Evolutionary conservation across 1,140 invertebrate genomes (phyloP).

Genomic region (Paraescarpia echinospica): DNA sequence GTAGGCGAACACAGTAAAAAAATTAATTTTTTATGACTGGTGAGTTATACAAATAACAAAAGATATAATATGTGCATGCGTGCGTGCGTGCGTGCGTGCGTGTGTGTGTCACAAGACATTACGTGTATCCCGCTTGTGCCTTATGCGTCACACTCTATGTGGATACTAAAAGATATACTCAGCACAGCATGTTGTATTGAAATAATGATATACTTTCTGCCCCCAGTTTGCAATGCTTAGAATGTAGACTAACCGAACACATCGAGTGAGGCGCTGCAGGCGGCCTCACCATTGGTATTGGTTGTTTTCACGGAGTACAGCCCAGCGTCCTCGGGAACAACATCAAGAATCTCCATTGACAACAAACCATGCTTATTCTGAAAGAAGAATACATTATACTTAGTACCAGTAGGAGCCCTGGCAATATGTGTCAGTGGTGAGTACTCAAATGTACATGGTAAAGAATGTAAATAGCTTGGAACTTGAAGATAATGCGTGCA

Average conservation of each 20-base stretch:
- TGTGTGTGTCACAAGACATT: no score
- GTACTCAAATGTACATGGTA: no score
- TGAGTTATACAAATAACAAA: background rate
- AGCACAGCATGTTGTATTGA: background rate
- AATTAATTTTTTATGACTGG: no score
- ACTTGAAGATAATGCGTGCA: no score
- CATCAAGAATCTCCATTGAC: slow-evolving; percentile 43
- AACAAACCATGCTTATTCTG: slow-evolving; percentile 54
- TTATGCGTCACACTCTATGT: background rate
- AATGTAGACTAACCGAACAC: slow-evolving; percentile 40
- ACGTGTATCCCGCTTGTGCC: background rate
- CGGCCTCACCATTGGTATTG: slow-evolving; percentile 61
- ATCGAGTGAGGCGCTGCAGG: slow-evolving; percentile 43
- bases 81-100: no score
- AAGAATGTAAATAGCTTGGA: no score
- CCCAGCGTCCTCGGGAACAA: slow-evolving; percentile 67
- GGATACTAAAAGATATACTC: background rate
- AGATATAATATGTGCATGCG: no score
- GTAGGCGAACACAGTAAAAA: background rate
- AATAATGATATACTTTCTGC: background rate
- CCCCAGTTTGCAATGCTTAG: background rate
- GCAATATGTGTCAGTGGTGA: no score
- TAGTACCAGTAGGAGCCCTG: background rate
- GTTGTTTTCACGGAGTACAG: slow-evolving; percentile 85
- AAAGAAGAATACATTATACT: slow-evolving; percentile 17